phyloP scores from a whole-genome alignment of 2,888 invertebrate genomes.

The Halocaridina rubra region DNA sequence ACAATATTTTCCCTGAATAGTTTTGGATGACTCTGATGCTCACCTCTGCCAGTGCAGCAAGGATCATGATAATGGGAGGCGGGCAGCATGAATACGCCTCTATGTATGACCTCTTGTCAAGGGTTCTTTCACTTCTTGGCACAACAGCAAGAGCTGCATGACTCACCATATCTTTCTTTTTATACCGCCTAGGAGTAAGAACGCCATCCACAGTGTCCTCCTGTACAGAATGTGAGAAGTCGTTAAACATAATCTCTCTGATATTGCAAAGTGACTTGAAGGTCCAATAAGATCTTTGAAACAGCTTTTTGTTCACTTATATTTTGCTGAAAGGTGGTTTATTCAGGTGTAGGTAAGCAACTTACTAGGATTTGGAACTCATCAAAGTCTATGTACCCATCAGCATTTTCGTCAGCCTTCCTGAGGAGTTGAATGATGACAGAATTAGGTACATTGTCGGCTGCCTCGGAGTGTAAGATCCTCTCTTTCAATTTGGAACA shows the following conservation, averaged over 20 bases:
- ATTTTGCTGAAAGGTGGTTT: too few species aligned
- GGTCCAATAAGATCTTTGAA: too few species aligned
- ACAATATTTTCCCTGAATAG: too few species aligned
- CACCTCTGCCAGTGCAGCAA: slow-evolving; percentile 41
- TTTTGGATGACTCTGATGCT: background rate
- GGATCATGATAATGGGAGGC: slow-evolving; percentile 68
- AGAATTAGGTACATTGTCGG: slow-evolving; percentile 25
- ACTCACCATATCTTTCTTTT: background rate
- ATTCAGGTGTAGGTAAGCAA: too few species aligned
- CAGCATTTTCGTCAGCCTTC: slow-evolving; percentile 43
- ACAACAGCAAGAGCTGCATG: slow-evolving; percentile 35
- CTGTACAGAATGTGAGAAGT: too few species aligned
- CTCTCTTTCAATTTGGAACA: slow-evolving; percentile 2
- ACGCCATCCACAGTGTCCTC: too few species aligned
- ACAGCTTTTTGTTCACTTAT: too few species aligned
- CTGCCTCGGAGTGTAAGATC: slow-evolving; percentile 27
- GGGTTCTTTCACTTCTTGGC: slow-evolving; percentile 25
- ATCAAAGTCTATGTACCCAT: slow-evolving; percentile 40
- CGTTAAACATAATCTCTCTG: too few species aligned
- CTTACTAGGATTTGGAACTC: slow-evolving; percentile 46
- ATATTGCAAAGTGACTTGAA: too few species aligned
- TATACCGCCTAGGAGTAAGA: background rate
- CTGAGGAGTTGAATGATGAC: slow-evolving; percentile 32
- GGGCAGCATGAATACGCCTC: slow-evolving; percentile 72
- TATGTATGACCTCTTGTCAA: slow-evolving; percentile 65